Conservation (phyloP, 2,888 invertebrate genomes). For the Emmelina monodactyla region DNA sequence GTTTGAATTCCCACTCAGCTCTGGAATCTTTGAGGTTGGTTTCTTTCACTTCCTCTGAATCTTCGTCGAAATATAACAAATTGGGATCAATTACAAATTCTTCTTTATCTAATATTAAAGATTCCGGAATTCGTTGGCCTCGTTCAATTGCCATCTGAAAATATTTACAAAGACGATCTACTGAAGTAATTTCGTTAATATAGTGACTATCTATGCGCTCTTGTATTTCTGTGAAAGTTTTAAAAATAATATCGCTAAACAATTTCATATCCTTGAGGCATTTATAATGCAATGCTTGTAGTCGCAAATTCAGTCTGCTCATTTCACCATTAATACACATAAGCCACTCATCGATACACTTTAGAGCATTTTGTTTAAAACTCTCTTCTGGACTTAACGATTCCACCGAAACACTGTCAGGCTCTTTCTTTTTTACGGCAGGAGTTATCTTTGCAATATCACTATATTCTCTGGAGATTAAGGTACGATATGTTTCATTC, state of each 20-base stretch:
- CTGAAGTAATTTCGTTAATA: conserved; percentile 47
- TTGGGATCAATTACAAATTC: conserved; percentile 56
- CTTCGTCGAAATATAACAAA: conserved; percentile 34
- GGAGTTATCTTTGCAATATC: conserved; percentile 39
- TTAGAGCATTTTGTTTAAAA: conserved; percentile 43
- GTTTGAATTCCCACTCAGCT: conserved; percentile 34
- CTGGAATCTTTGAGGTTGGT: conserved; percentile 24
- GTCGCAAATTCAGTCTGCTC: conserved; percentile 49
- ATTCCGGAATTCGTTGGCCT: conserved; percentile 46
- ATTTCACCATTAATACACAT: conserved; percentile 65
- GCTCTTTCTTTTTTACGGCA: conserved; percentile 37
- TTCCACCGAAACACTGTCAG: conserved; percentile 29
- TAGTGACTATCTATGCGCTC: conserved; percentile 52
- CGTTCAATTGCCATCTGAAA: conserved; percentile 61
- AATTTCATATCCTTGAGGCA: conserved; percentile 47
- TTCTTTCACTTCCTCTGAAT: conserved; percentile 18
- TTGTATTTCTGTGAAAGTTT: conserved; percentile 50
- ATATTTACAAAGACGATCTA: conserved; percentile 56
- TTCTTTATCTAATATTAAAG: conserved; percentile 53
- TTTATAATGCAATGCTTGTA: conserved; percentile 40
- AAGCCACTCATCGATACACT: conserved; percentile 66
- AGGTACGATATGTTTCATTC: conserved; percentile 33
- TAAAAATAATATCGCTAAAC: conserved; percentile 42
- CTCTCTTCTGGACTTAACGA: conserved; percentile 33
- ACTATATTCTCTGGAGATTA: conserved; percentile 40